These are phyloP conservation scores for Pocillopora damicornis DNA, from an alignment of 64 coral and sea anemone species.

Conservation along the genomic window DNA sequence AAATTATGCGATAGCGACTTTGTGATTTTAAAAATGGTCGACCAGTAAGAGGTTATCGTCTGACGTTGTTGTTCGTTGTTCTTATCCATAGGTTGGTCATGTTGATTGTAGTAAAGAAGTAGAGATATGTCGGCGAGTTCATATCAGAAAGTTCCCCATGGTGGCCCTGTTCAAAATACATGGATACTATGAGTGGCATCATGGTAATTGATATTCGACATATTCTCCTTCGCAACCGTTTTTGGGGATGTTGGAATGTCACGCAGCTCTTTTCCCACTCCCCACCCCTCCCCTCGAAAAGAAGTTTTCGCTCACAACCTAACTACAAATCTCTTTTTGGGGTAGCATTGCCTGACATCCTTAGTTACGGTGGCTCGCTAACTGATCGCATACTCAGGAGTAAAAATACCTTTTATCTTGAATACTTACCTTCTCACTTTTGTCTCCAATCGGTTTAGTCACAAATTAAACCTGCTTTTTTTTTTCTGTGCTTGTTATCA, in stretches of 20 bases:
- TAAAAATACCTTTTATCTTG: too few relatives aligned
- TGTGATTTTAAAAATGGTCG: too few relatives aligned
- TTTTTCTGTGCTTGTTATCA: too few relatives aligned
- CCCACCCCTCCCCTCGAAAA: background rate
- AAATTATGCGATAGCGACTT: too few relatives aligned
- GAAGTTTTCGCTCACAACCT: background rate
- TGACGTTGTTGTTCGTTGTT: background rate
- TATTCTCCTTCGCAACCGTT: background rate
- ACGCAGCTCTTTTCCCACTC: background rate
- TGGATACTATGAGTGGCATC: slow-evolving; percentile 87
- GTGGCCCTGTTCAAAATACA: slow-evolving; percentile 82
- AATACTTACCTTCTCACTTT: too few relatives aligned
- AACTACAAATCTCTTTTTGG: background rate
- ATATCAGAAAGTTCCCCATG: slow-evolving; percentile 81
- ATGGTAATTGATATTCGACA: slow-evolving; percentile 54
- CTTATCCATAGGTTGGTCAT: slow-evolving; percentile 71
- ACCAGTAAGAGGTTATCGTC: background rate
- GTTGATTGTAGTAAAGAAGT: slow-evolving; percentile 73
- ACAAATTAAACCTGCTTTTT: too few relatives aligned
- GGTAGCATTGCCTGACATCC: too few relatives aligned
- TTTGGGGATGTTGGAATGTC: background rate
- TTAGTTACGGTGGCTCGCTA: too few relatives aligned
- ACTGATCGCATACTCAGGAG: too few relatives aligned
- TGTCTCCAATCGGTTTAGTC: too few relatives aligned
- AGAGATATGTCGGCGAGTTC: slow-evolving; percentile 54